A percentile compares a stretch with the other conserved stretches of the same genome.
phyloP scores from a whole-genome alignment of 64 coral and sea anemone genomes.

The Montipora cactus region DNA sequence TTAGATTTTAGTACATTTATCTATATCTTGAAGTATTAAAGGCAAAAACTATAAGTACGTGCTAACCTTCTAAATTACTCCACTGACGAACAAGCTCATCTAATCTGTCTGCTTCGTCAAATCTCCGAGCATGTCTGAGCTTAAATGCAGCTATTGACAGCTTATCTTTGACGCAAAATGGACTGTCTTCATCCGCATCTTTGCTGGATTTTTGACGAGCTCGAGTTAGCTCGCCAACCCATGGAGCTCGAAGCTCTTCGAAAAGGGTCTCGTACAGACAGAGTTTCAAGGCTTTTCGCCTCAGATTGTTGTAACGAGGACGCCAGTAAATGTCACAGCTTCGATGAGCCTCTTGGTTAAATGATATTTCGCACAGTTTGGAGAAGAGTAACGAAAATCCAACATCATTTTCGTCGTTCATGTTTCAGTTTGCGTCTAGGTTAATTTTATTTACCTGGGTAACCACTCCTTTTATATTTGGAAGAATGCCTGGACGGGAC shows the following conservation, averaged over 20 bases:
- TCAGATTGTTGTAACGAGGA: constrained; percentile 31
- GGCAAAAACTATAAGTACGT: neutral
- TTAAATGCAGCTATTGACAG: constrained; percentile 49
- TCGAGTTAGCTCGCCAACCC: neutral
- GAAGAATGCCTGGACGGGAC: too few species aligned
- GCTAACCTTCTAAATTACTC: constrained; percentile 36
- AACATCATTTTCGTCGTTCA: constrained; percentile 9
- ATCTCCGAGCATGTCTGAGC: constrained; percentile 36
- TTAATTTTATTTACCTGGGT: neutral
- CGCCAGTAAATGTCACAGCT: constrained; percentile 45
- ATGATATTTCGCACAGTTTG: constrained; percentile 66
- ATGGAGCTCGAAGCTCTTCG: constrained; percentile 59
- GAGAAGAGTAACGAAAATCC: constrained; percentile 45
- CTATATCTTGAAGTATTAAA: too few species aligned
- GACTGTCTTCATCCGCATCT: neutral
- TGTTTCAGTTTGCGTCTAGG: constrained; percentile 40
- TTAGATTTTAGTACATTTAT: too few species aligned
- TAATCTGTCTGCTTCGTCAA: constrained; percentile 59
- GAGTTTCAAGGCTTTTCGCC: constrained; percentile 9
- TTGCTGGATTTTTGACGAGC: neutral
- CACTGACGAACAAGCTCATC: constrained; percentile 45
- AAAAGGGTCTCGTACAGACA: constrained; percentile 67
- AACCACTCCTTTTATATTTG: too few species aligned
- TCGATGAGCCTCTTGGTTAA: constrained; percentile 28
- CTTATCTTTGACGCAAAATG: constrained; percentile 6